These are phyloP conservation scores for Rattus rattus DNA, from an alignment of 2,113 vertebrate genomes.

Conservation along the genomic window DNA sequence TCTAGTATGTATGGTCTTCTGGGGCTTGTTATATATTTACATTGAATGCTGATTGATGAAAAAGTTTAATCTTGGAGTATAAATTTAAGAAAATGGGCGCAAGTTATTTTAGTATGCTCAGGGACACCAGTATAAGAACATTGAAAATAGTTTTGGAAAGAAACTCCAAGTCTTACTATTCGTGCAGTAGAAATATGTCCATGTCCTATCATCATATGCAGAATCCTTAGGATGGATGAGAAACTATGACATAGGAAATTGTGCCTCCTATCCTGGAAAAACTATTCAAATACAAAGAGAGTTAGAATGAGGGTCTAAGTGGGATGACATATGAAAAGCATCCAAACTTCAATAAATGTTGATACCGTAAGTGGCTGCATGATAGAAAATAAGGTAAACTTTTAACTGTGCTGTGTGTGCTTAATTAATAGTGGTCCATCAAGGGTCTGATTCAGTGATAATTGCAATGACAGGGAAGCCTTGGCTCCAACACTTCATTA, in stretches of 20 bases:
- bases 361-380: constrained; percentile 14
- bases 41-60: constrained; percentile 62
- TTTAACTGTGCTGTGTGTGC: constrained; percentile 84
- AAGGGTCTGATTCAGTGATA: constrained; percentile 85
- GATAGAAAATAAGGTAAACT: constrained; percentile 79
- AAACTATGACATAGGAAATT: background rate
- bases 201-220: background rate
- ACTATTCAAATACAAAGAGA: constrained; percentile 32
- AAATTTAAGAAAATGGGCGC: constrained; percentile 62
- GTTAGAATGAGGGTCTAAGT: constrained; percentile 17
- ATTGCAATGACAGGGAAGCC: constrained; percentile 86
- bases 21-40: constrained; percentile 51
- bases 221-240: constrained; percentile 23
- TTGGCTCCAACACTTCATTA: constrained; percentile 89
- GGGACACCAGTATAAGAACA: constrained; percentile 43
- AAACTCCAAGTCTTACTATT: background rate
- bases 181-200: background rate
- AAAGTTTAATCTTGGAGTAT: constrained; percentile 68
- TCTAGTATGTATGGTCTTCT: background rate
- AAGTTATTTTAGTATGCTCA: constrained; percentile 25
- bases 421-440: constrained; percentile 83
- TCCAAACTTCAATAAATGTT: background rate
- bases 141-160: background rate
- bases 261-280: background rate
- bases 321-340: background rate